phyloP scores from a whole-genome alignment of 2,113 vertebrate species.

The Phylloscopus trochilus region DNA sequence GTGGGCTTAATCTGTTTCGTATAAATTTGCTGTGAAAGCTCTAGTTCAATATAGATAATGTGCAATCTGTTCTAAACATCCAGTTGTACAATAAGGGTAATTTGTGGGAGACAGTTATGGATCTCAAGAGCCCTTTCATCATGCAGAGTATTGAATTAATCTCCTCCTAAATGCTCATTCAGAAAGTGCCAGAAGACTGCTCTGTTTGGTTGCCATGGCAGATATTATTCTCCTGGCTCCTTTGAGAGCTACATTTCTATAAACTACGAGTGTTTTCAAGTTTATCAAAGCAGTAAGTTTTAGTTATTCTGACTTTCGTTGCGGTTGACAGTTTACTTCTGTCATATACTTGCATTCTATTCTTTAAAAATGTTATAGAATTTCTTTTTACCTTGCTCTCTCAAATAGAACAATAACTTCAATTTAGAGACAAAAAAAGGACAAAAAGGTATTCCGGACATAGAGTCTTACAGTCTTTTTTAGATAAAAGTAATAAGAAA shows the following conservation, averaged over 20 bases:
- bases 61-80: conserved; percentile 56
- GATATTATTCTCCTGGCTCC: conserved; percentile 37
- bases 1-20: conserved; percentile 21
- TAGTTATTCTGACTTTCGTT: background rate
- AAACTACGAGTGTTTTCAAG: conserved; percentile 31
- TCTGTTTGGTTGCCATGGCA: conserved; percentile 58
- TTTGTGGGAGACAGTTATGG: conserved; percentile 67
- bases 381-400: background rate
- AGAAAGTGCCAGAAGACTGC: conserved; percentile 52
- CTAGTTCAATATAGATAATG: conserved; percentile 27
- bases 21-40: conserved; percentile 33
- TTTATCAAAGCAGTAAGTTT: conserved; percentile 31
- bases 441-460: background rate
- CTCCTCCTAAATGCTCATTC: conserved; percentile 48
- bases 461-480: background rate
- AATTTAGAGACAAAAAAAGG: background rate
- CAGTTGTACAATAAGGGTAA: conserved; percentile 58
- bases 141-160: conserved; percentile 50
- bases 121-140: conserved; percentile 62
- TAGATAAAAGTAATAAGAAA: background rate
- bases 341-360: background rate
- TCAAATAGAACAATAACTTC: background rate
- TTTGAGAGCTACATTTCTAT: conserved; percentile 46
- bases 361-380: background rate
- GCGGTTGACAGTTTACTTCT: background rate